Evolutionary conservation across 2,888 invertebrate genomes (phyloP).

Genomic region (Dolichopus griseipennis): DNA sequence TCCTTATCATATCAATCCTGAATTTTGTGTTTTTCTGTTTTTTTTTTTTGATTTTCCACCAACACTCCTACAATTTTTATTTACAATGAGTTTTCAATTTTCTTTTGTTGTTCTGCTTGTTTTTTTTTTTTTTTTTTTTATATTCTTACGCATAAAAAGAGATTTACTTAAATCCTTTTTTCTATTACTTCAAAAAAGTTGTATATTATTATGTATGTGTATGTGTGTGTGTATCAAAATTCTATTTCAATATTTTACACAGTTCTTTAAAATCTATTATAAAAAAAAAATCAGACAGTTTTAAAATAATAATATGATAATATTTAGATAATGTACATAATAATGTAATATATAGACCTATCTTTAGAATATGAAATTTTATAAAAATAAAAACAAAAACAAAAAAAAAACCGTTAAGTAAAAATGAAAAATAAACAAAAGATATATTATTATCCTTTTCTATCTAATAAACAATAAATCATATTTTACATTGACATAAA

Average conservation of each 20-base stretch:
- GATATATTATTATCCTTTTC: background rate
- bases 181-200: background rate
- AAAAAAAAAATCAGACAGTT: background rate
- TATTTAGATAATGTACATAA: background rate
- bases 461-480: conserved; percentile 4
- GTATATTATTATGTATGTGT: too few relatives aligned
- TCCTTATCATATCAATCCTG: background rate
- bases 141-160: background rate
- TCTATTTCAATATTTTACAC: background rate
- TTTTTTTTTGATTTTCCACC: background rate
- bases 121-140: too few relatives aligned
- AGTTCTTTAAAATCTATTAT: background rate
- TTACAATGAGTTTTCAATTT: background rate
- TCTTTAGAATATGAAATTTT: too few relatives aligned
- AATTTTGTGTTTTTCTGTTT: too few relatives aligned
- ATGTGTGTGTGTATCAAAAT: background rate
- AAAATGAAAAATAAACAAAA: too few relatives aligned
- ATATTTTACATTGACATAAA: conserved; percentile 6
- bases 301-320: too few relatives aligned
- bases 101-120: too few relatives aligned
- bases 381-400: too few relatives aligned
- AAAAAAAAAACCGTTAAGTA: too few relatives aligned
- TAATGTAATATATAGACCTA: too few relatives aligned
- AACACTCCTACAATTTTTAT: background rate
- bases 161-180: background rate